phyloP scores from a whole-genome alignment of 2,797 vertebrate species.

The Prunella strophiata region DNA sequence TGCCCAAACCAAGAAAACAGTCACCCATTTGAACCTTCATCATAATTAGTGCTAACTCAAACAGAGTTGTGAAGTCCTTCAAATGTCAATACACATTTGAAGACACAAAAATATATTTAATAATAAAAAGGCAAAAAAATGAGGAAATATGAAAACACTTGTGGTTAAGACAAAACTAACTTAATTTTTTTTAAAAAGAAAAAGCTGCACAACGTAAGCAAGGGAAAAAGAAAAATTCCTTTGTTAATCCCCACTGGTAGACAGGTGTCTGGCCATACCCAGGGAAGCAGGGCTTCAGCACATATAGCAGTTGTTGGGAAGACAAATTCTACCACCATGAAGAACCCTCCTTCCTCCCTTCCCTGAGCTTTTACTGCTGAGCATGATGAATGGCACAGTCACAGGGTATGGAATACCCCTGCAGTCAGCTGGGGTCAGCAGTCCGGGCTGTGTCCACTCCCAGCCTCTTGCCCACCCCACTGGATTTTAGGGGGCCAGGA shows the following conservation, averaged over 20 bases:
- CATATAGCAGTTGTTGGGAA: not conserved
- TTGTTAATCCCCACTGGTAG: not conserved
- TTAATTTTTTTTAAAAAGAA: not conserved
- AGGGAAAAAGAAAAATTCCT: not conserved
- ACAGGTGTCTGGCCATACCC: not conserved
- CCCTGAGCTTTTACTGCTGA: not conserved
- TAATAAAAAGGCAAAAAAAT: not conserved
- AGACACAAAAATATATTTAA: not conserved
- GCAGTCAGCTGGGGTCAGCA: not conserved
- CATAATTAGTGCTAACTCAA: not conserved
- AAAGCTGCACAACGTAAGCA: fast-evolving
- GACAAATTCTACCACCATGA: not conserved
- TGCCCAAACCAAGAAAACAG: not conserved
- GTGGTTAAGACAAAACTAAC: not conserved
- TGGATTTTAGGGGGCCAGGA: not conserved
- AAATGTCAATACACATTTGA: not conserved
- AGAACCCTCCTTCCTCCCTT: not conserved
- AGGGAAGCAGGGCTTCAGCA: not conserved
- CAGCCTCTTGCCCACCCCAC: not conserved
- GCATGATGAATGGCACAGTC: not conserved
- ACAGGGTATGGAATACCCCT: not conserved
- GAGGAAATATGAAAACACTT: not conserved
- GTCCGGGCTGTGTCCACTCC: not conserved
- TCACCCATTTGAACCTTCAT: not conserved
- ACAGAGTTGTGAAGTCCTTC: not conserved